These are phyloP conservation scores for Nasonia giraulti DNA, from an alignment of 1,140 invertebrate species.

Conservation along the genomic window DNA sequence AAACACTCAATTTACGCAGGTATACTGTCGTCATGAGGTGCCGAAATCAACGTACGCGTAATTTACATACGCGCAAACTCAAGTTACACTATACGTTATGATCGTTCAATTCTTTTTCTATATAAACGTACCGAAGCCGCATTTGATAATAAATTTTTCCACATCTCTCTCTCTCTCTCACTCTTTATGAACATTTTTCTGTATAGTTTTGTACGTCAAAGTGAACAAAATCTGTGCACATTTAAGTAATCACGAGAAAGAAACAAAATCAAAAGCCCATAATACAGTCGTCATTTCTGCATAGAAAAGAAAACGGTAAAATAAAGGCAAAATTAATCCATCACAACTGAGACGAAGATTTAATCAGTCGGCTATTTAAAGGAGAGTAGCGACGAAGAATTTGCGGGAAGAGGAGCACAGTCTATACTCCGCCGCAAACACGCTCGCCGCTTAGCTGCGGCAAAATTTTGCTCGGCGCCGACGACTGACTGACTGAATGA, in stretches of 20 bases:
- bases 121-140: neutral
- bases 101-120: neutral
- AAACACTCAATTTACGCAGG: constrained; percentile 19
- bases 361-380: constrained; percentile 13
- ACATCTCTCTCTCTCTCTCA: neutral
- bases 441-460: constrained; percentile 35
- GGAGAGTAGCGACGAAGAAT: constrained; percentile 26
- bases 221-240: neutral
- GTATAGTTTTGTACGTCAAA: neutral
- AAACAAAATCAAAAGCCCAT: neutral
- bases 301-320: neutral
- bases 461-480: constrained; percentile 35
- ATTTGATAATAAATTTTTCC: neutral
- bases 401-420: constrained; percentile 10
- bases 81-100: neutral
- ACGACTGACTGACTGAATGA: constrained; percentile 9
- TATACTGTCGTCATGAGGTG: neutral
- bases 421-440: constrained; percentile 12
- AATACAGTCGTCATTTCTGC: neutral
- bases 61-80: neutral
- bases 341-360: constrained; percentile 22
- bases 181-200: neutral
- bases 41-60: neutral
- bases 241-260: neutral
- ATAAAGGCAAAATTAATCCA: constrained; percentile 1